Conservation (phyloP, 2,888 invertebrate genomes). For the Allophyes oxyacanthae region DNA sequence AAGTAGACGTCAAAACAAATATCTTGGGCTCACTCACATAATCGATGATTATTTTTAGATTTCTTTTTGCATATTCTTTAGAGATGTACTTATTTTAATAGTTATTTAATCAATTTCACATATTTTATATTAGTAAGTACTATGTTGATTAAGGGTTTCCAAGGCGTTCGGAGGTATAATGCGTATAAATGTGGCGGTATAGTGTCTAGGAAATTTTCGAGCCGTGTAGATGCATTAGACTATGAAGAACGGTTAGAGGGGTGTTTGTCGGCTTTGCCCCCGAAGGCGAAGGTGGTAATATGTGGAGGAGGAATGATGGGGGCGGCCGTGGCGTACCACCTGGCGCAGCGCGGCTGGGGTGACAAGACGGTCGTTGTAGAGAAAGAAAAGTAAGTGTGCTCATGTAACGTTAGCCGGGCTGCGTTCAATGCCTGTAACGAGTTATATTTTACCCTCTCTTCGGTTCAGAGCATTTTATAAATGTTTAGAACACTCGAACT, state of each 20-base stretch:
- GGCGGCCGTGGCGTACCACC: conserved; percentile 96
- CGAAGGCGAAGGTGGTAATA: conserved; percentile 93
- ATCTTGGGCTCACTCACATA: conserved; percentile 4
- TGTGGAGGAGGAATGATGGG: conserved; percentile 98
- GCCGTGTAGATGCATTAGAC: conserved; percentile 71
- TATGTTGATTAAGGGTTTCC: conserved; percentile 65
- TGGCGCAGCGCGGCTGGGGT: conserved; percentile 95
- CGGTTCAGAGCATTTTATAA: no score
- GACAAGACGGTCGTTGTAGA: conserved; percentile 95
- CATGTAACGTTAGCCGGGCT: background rate
- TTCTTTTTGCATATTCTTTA: conserved; percentile 16
- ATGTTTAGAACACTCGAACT: no score
- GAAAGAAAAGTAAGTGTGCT: conserved; percentile 92
- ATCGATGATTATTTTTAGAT: conserved; percentile 51
- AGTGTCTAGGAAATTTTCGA: conserved; percentile 62
- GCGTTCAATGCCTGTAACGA: no score
- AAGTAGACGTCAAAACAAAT: conserved; percentile 44
- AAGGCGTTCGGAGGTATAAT: conserved; percentile 40
- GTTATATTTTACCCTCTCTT: no score
- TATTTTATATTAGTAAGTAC: conserved; percentile 12
- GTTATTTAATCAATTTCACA: conserved; percentile 13
- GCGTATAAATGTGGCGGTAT: conserved; percentile 49
- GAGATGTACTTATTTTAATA: conserved; percentile 37
- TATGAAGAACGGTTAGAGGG: conserved; percentile 74
- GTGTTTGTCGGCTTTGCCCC: conserved; percentile 73